Conservation (phyloP, 2,888 invertebrate genomes). For the Orchestes rusci region DNA sequence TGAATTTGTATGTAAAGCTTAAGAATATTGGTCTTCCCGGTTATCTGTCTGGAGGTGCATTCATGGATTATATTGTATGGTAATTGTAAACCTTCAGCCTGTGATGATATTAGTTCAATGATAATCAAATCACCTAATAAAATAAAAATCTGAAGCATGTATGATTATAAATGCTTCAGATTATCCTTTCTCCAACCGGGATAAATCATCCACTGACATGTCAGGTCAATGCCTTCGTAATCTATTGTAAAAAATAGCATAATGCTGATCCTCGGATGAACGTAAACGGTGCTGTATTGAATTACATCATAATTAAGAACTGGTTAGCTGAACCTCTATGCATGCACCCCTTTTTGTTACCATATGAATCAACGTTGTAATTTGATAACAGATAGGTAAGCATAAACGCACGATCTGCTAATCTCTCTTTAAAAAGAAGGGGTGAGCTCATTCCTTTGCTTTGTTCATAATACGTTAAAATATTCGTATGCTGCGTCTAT, state of each 20-base stretch:
- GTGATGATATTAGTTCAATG: no score
- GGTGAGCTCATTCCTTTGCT: neutral
- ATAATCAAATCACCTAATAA: no score
- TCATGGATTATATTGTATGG: no score
- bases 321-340: conserved; percentile 8
- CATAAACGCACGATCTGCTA: neutral
- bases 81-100: no score
- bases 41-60: no score
- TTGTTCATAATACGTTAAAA: neutral
- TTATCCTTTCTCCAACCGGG: neutral
- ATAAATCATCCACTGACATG: neutral
- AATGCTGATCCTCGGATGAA: neutral
- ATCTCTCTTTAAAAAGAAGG: neutral
- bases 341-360: conserved; percentile 14
- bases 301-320: conserved; percentile 17
- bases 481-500: neutral
- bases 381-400: no score
- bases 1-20: no score
- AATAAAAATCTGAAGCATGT: no score
- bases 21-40: no score
- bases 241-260: no score
- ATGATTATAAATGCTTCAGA: neutral
- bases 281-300: neutral
- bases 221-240: no score
- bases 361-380: neutral